Evolutionary conservation across 2,888 invertebrate species (phyloP).

Genomic region (Volucella inflata): DNA sequence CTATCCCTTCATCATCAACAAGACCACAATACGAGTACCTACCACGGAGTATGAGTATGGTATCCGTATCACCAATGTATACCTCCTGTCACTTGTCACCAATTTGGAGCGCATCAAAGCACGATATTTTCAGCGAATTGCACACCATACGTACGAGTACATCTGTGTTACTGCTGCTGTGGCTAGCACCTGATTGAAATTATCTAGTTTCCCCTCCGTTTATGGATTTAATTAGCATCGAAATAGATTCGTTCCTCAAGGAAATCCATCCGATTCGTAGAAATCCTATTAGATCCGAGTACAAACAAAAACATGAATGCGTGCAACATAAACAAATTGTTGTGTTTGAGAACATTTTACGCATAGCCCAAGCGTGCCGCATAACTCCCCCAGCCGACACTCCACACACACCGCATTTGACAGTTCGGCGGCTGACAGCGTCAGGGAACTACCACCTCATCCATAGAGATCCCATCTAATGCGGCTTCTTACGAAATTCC

Average conservation of each 20-base stretch:
- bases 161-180: conserved; percentile 36
- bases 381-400: not conserved
- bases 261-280: conserved; percentile 43
- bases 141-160: conserved; percentile 4
- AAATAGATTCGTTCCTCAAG: conserved; percentile 67
- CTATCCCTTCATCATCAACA: conserved; percentile 41
- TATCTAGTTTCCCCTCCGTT: conserved; percentile 51
- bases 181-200: conserved; percentile 71
- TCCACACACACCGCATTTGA: conserved; percentile 18
- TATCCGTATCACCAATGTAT: not conserved
- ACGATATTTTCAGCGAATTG: conserved; percentile 53
- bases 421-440: conserved; percentile 22
- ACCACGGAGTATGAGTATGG: conserved; percentile 6
- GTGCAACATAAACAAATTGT: conserved; percentile 69
- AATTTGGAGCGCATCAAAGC: conserved; percentile 60
- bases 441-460: not conserved
- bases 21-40: conserved; percentile 12
- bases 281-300: conserved; percentile 66
- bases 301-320: conserved; percentile 63
- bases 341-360: conserved; percentile 32
- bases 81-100: conserved; percentile 65
- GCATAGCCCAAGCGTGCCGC: conserved; percentile 3
- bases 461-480: conserved; percentile 31
- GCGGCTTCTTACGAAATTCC: conserved; percentile 58
- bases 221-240: conserved; percentile 72